Evolutionary conservation across 2,797 vertebrate genomes (phyloP).

Genomic region (Peromyscus aztecus): DNA sequence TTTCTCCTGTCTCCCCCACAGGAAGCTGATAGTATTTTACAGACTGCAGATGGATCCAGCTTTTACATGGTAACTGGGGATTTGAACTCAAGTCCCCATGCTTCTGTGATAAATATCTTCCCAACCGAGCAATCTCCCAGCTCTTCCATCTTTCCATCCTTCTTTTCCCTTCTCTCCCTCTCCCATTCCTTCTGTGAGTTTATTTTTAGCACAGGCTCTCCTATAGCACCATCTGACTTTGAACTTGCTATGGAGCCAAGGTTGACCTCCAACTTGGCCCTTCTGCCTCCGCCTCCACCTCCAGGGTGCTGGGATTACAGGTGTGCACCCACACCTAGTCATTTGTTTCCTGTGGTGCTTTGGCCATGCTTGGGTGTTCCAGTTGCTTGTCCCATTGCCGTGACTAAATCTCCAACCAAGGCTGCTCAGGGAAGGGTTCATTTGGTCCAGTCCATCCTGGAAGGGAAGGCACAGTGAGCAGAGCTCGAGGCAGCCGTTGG

Average conservation of each 20-base stretch:
- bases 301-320: neutral
- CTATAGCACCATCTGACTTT: neutral
- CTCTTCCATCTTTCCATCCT: too few species aligned
- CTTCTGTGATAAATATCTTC: neutral
- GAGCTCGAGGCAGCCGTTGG: neutral
- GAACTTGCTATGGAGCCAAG: neutral
- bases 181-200: neutral
- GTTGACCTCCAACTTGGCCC: neutral
- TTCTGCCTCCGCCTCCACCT: neutral
- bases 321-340: neutral
- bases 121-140: neutral
- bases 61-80: neutral
- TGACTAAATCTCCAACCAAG: neutral
- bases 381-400: neutral
- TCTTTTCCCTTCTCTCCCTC: neutral
- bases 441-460: neutral
- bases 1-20: neutral
- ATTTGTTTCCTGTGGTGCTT: neutral
- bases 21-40: neutral
- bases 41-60: neutral
- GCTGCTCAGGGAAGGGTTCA: neutral
- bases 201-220: neutral
- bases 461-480: neutral
- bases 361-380: too few species aligned
- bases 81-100: neutral